These are phyloP conservation scores for Drusus annulatus DNA, from an alignment of 1,140 invertebrate genomes.

Conservation along the genomic window DNA sequence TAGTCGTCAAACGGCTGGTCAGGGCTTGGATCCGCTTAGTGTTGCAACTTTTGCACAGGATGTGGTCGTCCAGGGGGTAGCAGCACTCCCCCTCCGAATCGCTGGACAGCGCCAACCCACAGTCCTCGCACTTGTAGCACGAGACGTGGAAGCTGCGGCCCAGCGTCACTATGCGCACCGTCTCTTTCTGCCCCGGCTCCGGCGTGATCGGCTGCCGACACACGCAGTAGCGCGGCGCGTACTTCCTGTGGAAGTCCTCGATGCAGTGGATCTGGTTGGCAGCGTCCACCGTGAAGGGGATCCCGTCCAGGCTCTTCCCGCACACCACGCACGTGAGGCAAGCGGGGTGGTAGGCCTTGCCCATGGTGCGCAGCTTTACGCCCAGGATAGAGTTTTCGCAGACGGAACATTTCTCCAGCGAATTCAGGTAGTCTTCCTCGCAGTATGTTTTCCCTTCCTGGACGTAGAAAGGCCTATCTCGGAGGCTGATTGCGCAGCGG, in stretches of 20 bases:
- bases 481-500: constrained; percentile 88
- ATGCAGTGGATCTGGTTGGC: constrained; percentile 99
- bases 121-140: constrained; percentile 99
- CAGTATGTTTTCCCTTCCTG: constrained; percentile 95
- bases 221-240: constrained; percentile 98
- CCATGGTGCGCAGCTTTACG: constrained; percentile 94
- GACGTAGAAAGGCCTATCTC: constrained; percentile 95
- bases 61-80: constrained; percentile 97
- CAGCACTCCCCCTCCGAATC: constrained; percentile 96
- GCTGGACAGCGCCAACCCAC: constrained; percentile 91
- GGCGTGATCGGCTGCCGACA: constrained; percentile 97
- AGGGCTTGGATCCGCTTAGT: constrained; percentile 90
- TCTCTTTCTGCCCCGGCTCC: constrained; percentile 94
- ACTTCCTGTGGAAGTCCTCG: constrained; percentile 99
- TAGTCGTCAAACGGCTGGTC: constrained; percentile 78
- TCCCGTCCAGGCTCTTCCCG: constrained; percentile 95
- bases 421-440: constrained; percentile 95
- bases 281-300: constrained; percentile 98
- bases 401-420: constrained; percentile 97
- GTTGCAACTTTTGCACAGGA: constrained; percentile 98
- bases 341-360: constrained; percentile 97
- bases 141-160: constrained; percentile 97
- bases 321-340: constrained; percentile 98
- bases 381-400: constrained; percentile 95
- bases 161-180: constrained; percentile 95